A percentile compares a stretch with the other conserved stretches of the same genome.
These are phyloP conservation scores for Myiotriccus ornatus DNA, from an alignment of 2,797 vertebrate species.

Conservation along the genomic window DNA sequence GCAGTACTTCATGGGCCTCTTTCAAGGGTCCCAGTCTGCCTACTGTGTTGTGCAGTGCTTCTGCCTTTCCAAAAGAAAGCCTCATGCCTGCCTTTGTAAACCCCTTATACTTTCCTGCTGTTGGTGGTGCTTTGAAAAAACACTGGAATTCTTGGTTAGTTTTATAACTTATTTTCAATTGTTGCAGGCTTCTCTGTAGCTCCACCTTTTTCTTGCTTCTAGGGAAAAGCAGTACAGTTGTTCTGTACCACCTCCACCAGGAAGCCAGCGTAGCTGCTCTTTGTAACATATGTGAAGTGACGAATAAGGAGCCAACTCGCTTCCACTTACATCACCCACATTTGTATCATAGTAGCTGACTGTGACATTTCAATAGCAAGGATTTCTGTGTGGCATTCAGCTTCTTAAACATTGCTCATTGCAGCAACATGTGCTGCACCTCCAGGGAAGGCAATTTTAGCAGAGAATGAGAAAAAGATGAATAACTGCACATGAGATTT, in stretches of 20 bases:
- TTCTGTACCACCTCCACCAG: neutral
- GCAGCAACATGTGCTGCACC: neutral
- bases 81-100: neutral
- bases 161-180: neutral
- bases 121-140: neutral
- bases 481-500: neutral
- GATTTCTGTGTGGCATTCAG: conserved; percentile 3
- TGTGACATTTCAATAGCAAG: conserved; percentile 12
- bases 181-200: neutral
- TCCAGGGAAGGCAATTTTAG: neutral
- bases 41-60: neutral
- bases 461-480: neutral
- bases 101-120: neutral
- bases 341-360: neutral
- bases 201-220: neutral
- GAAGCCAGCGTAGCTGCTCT: neutral
- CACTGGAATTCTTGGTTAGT: neutral
- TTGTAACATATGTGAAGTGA: neutral
- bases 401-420: neutral
- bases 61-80: neutral
- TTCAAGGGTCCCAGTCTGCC: neutral
- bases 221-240: neutral
- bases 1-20: neutral
- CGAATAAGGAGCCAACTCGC: neutral
- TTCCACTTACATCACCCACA: neutral